Conservation (phyloP, 2,888 invertebrate genomes). For the Hydrotaea diabolus region DNA sequence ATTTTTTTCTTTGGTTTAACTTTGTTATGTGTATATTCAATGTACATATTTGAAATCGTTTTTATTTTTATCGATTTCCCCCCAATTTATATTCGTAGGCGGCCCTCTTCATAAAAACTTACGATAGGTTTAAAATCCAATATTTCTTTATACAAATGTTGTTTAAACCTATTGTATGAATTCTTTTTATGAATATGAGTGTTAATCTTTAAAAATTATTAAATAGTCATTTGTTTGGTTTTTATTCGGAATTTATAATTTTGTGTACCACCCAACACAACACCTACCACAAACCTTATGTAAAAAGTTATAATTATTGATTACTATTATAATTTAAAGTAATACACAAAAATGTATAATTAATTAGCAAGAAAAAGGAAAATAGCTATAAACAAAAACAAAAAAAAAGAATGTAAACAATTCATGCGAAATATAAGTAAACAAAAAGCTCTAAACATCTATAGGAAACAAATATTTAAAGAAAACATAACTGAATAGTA, state of each 20-base stretch:
- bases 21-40: constrained; percentile 65
- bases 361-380: constrained; percentile 7
- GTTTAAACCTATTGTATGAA: no score
- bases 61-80: not conserved
- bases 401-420: constrained; percentile 25
- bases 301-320: constrained; percentile 34
- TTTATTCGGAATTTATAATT: not conserved
- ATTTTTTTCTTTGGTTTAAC: constrained; percentile 29
- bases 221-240: constrained; percentile 24
- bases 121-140: no score
- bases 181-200: no score
- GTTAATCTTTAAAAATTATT: not conserved
- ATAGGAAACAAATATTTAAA: constrained; percentile 7
- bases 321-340: constrained; percentile 17
- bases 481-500: no score
- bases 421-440: constrained; percentile 34
- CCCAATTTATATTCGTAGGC: constrained; percentile 39
- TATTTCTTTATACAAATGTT: no score
- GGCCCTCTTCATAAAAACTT: no score
- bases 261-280: no score
- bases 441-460: constrained; percentile 52
- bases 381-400: no score
- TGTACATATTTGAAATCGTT: constrained; percentile 53
- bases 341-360: constrained; percentile 34
- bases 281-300: no score